These are phyloP conservation scores for Litoditis marina DNA, from an alignment of 2,888 invertebrate genomes.

Conservation along the genomic window DNA sequence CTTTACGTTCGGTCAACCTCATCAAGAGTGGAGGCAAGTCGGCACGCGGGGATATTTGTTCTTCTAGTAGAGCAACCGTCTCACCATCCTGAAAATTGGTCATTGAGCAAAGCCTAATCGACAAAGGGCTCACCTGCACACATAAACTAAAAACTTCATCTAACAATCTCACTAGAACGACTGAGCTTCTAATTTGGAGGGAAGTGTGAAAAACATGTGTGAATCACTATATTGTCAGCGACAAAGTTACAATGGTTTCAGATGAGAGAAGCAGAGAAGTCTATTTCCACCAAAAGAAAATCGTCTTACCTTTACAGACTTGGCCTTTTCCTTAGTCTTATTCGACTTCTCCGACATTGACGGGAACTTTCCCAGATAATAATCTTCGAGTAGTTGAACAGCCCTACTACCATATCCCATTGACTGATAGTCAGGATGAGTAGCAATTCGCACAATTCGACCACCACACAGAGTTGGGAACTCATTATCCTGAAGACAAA, in stretches of 20 bases:
- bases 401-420: constrained; percentile 93
- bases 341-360: constrained; percentile 33
- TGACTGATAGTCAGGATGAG: constrained; percentile 89
- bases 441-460: constrained; percentile 89
- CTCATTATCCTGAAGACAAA: constrained; percentile 81
- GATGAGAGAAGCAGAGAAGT: too few relatives aligned
- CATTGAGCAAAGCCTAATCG: too few relatives aligned
- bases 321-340: constrained; percentile 17
- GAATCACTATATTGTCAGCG: too few relatives aligned
- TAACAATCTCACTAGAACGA: too few relatives aligned
- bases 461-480: constrained; percentile 87
- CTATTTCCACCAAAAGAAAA: too few relatives aligned
- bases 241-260: too few relatives aligned
- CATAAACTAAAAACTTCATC: too few relatives aligned
- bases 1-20: constrained; percentile 78
- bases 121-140: too few relatives aligned
- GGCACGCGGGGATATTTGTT: constrained; percentile 74
- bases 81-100: constrained; percentile 37
- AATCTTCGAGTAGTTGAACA: constrained; percentile 78
- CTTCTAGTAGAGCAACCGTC: constrained; percentile 71
- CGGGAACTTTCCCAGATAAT: constrained; percentile 76
- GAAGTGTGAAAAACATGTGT: too few relatives aligned
- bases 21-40: constrained; percentile 83
- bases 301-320: constrained; percentile 19
- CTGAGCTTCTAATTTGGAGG: too few relatives aligned